Base-by-base conservation (phyloP, 2,888 invertebrate species). In the Agrenia bidenticulata region DNA sequence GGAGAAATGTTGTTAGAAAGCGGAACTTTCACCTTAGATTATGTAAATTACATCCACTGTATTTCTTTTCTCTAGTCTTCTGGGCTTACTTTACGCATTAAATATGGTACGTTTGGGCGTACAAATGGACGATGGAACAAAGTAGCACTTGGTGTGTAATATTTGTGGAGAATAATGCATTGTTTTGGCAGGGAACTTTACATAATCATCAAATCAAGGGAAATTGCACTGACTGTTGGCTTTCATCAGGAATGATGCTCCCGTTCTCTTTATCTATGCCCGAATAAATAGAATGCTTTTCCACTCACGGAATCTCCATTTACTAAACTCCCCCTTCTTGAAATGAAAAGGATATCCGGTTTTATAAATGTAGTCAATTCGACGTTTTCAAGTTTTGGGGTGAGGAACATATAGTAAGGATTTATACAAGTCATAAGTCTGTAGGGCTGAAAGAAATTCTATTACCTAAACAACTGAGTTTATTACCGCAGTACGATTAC, bases 1-100 rank as follows among this genome's bases (percentile, higher is more conserved):
- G 19, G 45, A 19, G 19, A 45, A 45, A 45, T 45, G 19, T 11
- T 11, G 9, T 5, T 5, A 17, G 45, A 45, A 45, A 57, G 19
- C 39, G 32, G 37, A 39, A 41, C 57, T 57, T 57, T 57, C 57
- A 57, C 57, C 57, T 39, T 21, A 57, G 57, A 57, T 57, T 57
- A 57, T 57, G 57, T 23, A 57, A 57, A 57, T 37, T 37, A 55
- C 37, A 7, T 17, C 7, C 27, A 15, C 45, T 45, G 4, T 5
- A 41, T 26, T 55, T 17, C 26, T 27, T 26, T 55, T 26, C 17
- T 55, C 26, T 32, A 55, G n/a, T 27, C 32, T 57, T 4, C 32
- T 37, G 32, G 55, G 23, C 7, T 24, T 51, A 23, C 51, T 51
- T 19, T 51, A 23, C 24, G 5, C 23, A 15, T 51, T 51, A 23